Evolutionary conservation across 1,140 invertebrate genomes (phyloP), one percentile per base, ranked within the genome.

Genomic region (Drosophila arawakana): DNA sequence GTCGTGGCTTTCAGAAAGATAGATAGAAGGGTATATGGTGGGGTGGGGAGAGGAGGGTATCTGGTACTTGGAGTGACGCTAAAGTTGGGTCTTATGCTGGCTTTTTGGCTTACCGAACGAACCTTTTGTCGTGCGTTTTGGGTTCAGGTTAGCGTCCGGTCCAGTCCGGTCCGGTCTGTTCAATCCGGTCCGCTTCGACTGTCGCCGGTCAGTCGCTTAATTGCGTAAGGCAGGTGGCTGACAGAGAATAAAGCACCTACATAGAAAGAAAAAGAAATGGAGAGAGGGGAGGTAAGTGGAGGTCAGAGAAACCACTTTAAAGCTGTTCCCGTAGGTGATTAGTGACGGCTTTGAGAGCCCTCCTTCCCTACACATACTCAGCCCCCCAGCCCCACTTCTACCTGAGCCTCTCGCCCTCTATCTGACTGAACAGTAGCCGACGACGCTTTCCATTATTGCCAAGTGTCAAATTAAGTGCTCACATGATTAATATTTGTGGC

Each of bases 391-490:
- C 30, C 8, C 9, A 9, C 60, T 61, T 8, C 15, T 52, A 46
- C 35, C 11, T 18, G n/a, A 13, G 11, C 54, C 47, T 9, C 57
- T n/a, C 41, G 7, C 3, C 43, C 9, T 10, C 9, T 44, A 5
- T 44, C 39, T 15, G 35, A 21, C 9, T 43, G 49, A 34, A 73
- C 78, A 61, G 74, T 69, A 80, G 78, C 75, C 58, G 57, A 39
- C 58, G 52, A 39, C 74, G 78, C 78, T 84, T 89, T 89, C 78
- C 80, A 89, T 84, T 89, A 89, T 89, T 80, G 84, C 85, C 78
- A 84, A 89, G 84, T 89, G 84, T 89, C 84, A 89, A 89, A 84
- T 89, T 78, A 89, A 89, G 84, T 89, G 84, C 84, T 81, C 80
- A 72, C 78, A 89, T 89, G 84, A 89, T 89, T 89, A 89, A 89